These are phyloP conservation scores for Acleris sparsana DNA, from an alignment of 2,888 invertebrate genomes.

Conservation along the genomic window DNA sequence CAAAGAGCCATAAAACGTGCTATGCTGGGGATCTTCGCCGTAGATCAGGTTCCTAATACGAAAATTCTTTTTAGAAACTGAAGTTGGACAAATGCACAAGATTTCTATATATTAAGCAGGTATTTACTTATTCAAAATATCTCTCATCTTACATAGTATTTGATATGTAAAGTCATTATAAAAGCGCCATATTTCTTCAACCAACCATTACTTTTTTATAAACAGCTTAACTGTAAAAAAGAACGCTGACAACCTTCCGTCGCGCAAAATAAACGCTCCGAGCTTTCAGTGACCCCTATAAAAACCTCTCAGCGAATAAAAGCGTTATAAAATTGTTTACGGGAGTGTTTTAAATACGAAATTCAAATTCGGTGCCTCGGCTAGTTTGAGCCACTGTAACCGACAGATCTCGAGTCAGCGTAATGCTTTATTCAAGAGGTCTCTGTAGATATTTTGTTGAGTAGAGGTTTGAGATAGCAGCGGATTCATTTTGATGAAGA, in stretches of 20 bases:
- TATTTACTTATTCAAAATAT: too few relatives aligned
- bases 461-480: neutral
- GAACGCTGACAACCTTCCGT: neutral
- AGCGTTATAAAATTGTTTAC: constrained; percentile 12
- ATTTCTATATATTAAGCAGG: too few relatives aligned
- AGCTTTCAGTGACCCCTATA: constrained; percentile 7
- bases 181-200: neutral
- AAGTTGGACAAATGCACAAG: too few relatives aligned
- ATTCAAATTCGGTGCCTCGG: constrained; percentile 17
- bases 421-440: constrained; percentile 34
- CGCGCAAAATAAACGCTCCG: constrained; percentile 3
- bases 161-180: neutral
- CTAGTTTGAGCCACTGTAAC: constrained; percentile 23
- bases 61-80: too few relatives aligned
- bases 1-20: too few relatives aligned
- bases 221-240: constrained; percentile 1
- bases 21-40: too few relatives aligned
- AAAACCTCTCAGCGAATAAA: constrained; percentile 14
- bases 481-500: neutral
- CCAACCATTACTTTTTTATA: neutral
- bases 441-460: constrained; percentile 19
- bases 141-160: too few relatives aligned
- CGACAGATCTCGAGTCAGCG: constrained; percentile 22
- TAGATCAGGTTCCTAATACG: too few relatives aligned
- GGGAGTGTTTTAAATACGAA: constrained; percentile 18